Base-by-base conservation (phyloP, 1,140 invertebrate species). In the Scaptomyza hsui region DNA sequence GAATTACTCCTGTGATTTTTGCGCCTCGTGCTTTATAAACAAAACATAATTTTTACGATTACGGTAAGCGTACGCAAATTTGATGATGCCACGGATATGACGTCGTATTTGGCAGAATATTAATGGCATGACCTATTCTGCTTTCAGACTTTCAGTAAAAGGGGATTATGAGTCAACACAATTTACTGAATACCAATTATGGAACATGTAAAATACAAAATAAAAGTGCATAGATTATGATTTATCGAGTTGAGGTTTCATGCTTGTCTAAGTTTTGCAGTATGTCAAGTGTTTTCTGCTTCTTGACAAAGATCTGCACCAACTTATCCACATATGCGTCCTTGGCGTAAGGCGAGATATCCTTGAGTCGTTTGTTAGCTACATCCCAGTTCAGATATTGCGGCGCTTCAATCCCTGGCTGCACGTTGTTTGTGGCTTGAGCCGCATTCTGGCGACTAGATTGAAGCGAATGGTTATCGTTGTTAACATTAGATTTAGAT, bases 361-460 rank as follows among this genome's bases (percentile, higher is more conserved):
- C 4, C 7, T 73, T 49, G 1, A 86, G 59, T 15, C 49, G 55
- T 0, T 68, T 64, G 18, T 52, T 55, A 6, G 49, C 15, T 1
- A 77, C 64, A 41, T 86, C 70, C 64, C 70, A 86, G 15, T 65
- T 86, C 13, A 86, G 42, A 57, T 56, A 86, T n/a, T 35, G 56
- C 4, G 80, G 80, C 10, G 32, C 55, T 15, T 26, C 60, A 47
- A 82, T 42, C 5, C 42, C n/a, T 5, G 32, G 4, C 15, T 44
- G 13, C 6, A 26, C 9, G 6, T 29, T 21, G 24, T n/a, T 10
- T 47, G 42, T 2, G 51, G 45, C 9, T 49, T 53, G 10, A 45
- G 51, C 7, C 52, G 4, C 2, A 42, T 37, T 21, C 35, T 19
- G 41, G 35, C 35, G 47, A 57, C 69, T 81, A 48, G 12, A 45